phyloP scores from a whole-genome alignment of 2,888 invertebrate species.

The Athrips mouffetella region DNA sequence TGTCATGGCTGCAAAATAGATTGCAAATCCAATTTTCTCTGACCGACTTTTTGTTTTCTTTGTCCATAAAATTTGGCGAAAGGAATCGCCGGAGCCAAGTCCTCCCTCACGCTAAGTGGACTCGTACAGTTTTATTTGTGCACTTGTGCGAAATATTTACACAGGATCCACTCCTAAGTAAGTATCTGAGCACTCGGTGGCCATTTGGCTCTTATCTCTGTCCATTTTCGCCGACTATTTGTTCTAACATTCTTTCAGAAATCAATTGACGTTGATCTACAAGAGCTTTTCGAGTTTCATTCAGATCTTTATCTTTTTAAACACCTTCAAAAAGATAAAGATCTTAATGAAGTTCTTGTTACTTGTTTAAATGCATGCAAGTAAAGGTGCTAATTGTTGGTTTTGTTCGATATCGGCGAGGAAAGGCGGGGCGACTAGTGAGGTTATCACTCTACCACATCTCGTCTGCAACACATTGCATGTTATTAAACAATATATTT shows the following conservation, averaged over 20 bases:
- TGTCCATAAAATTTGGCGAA: not conserved
- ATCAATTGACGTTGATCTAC: not conserved
- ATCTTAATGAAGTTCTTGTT: not conserved
- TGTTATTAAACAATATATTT: no score
- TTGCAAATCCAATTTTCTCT: not conserved
- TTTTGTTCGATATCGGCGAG: not conserved
- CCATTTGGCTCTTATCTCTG: slow-evolving; percentile 1
- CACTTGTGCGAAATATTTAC: not conserved
- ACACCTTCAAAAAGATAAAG: no score
- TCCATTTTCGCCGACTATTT: not conserved
- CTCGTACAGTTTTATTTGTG: slow-evolving; percentile 1
- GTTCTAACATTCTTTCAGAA: not conserved
- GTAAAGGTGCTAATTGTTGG: not conserved
- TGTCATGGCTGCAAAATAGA: no score
- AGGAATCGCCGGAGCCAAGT: not conserved
- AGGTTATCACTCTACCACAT: no score
- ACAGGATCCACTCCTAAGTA: not conserved
- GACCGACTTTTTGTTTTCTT: not conserved
- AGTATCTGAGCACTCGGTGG: slow-evolving; percentile 6
- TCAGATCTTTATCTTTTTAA: not conserved
- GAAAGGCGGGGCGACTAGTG: not conserved
- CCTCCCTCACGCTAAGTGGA: not conserved
- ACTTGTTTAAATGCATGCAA: not conserved
- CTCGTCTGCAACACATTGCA: no score
- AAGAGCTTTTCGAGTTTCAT: no score